Percentiles rank a stretch among this genome's conserved stretches.
Evolutionary conservation across 2,888 invertebrate species (phyloP).

Genomic region (Xanthorhoe spadicearia): DNA sequence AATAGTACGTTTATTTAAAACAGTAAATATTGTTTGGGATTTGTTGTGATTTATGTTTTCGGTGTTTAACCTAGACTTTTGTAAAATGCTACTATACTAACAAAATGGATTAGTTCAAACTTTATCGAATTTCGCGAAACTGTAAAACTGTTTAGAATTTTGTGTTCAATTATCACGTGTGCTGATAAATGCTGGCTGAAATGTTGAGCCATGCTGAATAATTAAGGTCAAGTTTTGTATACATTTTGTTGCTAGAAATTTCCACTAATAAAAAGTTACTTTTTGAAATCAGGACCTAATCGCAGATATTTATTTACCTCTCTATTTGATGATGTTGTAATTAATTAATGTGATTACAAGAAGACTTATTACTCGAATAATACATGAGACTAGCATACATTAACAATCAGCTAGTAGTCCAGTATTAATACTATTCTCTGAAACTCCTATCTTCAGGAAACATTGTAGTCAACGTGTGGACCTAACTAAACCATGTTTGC

Average conservation of each 20-base stretch:
- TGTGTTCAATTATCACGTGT: not conserved
- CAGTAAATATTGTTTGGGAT: not conserved
- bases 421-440: too few relatives aligned
- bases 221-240: not conserved
- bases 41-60: not conserved
- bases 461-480: too few relatives aligned
- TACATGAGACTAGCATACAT: too few relatives aligned
- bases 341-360: too few relatives aligned
- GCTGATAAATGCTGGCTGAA: not conserved
- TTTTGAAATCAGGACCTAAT: too few relatives aligned
- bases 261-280: not conserved
- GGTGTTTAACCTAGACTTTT: not conserved
- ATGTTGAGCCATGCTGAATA: not conserved
- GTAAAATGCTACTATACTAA: not conserved
- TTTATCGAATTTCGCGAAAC: conserved; percentile 3
- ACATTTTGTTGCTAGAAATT: not conserved
- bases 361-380: too few relatives aligned
- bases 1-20: conserved; percentile 10
- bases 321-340: too few relatives aligned
- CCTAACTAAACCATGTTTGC: too few relatives aligned
- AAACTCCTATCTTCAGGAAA: too few relatives aligned
- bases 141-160: not conserved
- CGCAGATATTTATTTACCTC: not conserved
- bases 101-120: not conserved
- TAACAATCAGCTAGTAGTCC: too few relatives aligned